Conservation (phyloP, 2,888 invertebrate species). For the Rhyacophila evoluta region DNA sequence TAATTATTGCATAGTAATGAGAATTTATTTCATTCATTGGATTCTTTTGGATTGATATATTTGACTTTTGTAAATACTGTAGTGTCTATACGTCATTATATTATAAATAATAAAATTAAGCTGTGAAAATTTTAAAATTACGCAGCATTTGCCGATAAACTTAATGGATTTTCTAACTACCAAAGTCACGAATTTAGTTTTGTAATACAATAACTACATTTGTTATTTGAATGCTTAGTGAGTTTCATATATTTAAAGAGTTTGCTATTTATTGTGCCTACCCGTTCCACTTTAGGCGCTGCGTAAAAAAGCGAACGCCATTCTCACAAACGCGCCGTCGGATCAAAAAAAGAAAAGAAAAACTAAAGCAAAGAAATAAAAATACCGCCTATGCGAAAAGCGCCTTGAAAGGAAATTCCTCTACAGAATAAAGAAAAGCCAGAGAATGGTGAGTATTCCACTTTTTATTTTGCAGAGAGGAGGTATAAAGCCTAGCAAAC, state of each 20-base stretch:
- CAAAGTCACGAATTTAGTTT: too few species aligned
- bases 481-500: slow-evolving; percentile 46
- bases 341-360: slow-evolving; percentile 37
- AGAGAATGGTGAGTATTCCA: slow-evolving; percentile 35
- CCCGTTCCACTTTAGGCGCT: neutral
- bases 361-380: slow-evolving; percentile 50
- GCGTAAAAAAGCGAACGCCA: slow-evolving; percentile 34
- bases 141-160: too few species aligned
- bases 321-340: slow-evolving; percentile 28
- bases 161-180: too few species aligned
- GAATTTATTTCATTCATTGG: too few species aligned
- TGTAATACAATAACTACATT: too few species aligned
- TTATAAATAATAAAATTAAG: too few species aligned
- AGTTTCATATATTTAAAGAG: neutral
- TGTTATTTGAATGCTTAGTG: too few species aligned
- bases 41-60: too few species aligned
- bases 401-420: slow-evolving; percentile 48
- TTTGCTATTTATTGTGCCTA: slow-evolving; percentile 5
- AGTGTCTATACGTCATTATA: too few species aligned
- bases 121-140: too few species aligned
- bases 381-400: slow-evolving; percentile 47
- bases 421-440: slow-evolving; percentile 45
- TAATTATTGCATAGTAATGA: too few species aligned
- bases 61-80: too few species aligned
- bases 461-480: slow-evolving; percentile 25